Evolutionary conservation across 2,113 vertebrate species (phyloP).

Genomic region (Platichthys flesus): DNA sequence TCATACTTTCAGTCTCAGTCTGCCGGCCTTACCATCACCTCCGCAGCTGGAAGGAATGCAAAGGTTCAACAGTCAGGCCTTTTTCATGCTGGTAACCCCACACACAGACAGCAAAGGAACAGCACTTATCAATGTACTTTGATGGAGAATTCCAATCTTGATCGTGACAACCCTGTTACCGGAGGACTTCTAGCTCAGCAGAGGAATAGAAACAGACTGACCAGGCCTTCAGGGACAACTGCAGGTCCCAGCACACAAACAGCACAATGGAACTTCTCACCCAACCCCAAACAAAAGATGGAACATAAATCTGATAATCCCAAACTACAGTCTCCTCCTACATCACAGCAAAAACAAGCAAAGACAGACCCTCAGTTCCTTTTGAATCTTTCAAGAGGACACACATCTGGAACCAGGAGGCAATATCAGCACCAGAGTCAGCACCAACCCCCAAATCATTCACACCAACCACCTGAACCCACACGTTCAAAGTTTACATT

Average conservation of each 20-base stretch:
- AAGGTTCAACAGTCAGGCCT: not conserved
- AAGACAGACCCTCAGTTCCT: constrained; percentile 1
- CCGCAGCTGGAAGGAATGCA: not conserved
- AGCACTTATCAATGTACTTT: not conserved
- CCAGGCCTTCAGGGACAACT: not conserved
- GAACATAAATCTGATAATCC: constrained; percentile 21
- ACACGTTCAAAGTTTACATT: not conserved
- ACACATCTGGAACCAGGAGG: not conserved
- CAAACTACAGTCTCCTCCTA: constrained; percentile 2
- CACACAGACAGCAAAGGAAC: constrained; percentile 5
- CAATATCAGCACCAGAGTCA: constrained; percentile 6
- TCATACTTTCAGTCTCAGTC: constrained; percentile 6
- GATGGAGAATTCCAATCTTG: not conserved
- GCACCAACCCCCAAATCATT: constrained; percentile 1
- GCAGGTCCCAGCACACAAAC: constrained; percentile 13
- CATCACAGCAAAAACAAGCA: constrained; percentile 21
- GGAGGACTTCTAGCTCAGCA: constrained; percentile 17
- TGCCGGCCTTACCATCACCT: not conserved
- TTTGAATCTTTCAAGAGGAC: not conserved
- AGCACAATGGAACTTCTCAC: constrained; percentile 8
- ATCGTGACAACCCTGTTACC: not conserved
- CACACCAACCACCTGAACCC: not conserved
- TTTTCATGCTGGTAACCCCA: not conserved
- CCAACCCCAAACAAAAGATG: constrained; percentile 1
- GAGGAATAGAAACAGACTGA: constrained; percentile 1